These are phyloP conservation scores for Vandiemenella viatica DNA, from an alignment of 2,888 invertebrate genomes.

Conservation along the genomic window DNA sequence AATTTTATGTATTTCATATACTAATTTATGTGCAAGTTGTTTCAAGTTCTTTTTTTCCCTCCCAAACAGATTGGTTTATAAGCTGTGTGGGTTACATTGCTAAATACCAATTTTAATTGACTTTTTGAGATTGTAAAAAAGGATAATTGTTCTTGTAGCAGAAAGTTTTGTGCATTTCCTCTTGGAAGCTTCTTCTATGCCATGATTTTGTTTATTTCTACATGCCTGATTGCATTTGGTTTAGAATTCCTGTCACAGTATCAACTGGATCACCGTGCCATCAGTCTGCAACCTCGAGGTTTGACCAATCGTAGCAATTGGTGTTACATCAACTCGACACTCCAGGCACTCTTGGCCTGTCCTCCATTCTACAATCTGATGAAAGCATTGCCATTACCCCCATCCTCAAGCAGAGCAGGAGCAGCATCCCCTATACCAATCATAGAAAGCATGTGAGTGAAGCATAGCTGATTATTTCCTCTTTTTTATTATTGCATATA, in stretches of 20 bases:
- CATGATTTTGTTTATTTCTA: no score
- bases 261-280: constrained; percentile 59
- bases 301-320: constrained; percentile 87
- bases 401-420: constrained; percentile 22
- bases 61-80: no score
- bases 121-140: no score
- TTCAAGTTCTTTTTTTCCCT: no score
- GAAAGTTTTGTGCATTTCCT: no score
- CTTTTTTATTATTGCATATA: not conserved
- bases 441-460: constrained; percentile 79
- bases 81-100: no score
- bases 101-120: no score
- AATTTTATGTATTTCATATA: not conserved
- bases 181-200: no score
- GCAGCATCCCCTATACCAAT: constrained; percentile 52
- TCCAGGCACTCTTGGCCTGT: constrained; percentile 86
- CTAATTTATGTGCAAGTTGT: not conserved
- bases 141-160: no score
- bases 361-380: constrained; percentile 90
- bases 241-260: constrained; percentile 59
- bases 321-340: constrained; percentile 90
- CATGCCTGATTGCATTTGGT: no score
- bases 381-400: constrained; percentile 55
- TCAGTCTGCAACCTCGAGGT: constrained; percentile 75
- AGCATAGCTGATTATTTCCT: not conserved